Evolutionary conservation across 2,113 vertebrate genomes (phyloP).

Genomic region (Ctenodactylus gundi): DNA sequence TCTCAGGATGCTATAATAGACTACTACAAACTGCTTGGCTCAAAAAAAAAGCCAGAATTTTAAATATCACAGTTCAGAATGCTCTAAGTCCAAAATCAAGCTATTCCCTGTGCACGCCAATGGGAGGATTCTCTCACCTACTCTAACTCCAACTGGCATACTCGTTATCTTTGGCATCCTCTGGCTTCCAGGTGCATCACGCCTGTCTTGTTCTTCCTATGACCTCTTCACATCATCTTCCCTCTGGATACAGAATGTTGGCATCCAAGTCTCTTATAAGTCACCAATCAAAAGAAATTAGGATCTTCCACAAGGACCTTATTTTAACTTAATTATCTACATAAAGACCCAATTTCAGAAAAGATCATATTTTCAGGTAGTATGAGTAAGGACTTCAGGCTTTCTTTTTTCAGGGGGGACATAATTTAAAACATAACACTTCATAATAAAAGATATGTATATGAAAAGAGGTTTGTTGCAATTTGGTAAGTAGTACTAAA

Average conservation of each 20-base stretch:
- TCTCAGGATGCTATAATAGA: background rate
- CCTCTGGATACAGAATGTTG: background rate
- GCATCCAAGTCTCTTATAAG: background rate
- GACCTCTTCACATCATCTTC: background rate
- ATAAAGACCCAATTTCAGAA: background rate
- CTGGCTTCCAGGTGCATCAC: too few species aligned
- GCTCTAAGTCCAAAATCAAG: background rate
- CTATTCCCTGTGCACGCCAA: too few species aligned
- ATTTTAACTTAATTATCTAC: background rate
- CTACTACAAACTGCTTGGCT: background rate
- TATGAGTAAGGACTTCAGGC: background rate
- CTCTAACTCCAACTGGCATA: background rate
- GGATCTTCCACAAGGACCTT: background rate
- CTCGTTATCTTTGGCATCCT: background rate
- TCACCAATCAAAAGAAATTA: background rate
- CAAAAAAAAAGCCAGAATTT: background rate
- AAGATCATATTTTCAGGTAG: background rate
- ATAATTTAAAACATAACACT: background rate
- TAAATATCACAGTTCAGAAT: background rate
- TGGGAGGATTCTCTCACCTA: background rate
- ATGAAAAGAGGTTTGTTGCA: background rate
- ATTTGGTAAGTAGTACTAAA: background rate
- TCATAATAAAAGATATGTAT: background rate
- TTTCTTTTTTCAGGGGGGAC: background rate
- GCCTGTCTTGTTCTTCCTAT: background rate